These are phyloP conservation scores for Benitochromis conjunctus DNA, from an alignment of 2,113 vertebrate species.

Conservation along the genomic window DNA sequence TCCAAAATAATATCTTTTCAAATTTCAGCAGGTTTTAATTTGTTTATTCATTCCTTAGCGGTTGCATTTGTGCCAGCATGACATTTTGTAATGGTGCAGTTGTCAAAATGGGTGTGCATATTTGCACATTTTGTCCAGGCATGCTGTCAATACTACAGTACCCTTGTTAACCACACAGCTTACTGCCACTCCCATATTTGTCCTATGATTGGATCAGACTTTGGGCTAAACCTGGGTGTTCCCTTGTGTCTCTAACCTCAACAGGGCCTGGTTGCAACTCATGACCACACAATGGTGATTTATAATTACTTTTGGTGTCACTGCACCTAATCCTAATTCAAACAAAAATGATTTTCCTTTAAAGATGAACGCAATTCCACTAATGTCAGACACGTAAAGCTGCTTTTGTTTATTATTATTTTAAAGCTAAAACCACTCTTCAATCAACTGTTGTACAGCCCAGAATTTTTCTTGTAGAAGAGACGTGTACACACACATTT, in stretches of 20 bases:
- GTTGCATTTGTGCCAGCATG: constrained; percentile 2
- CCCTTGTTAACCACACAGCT: constrained; percentile 22
- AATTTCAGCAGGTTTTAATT: constrained; percentile 42
- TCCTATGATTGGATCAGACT: constrained; percentile 37
- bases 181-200: constrained; percentile 19
- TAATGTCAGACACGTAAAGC: not conserved
- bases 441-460: not conserved
- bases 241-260: constrained; percentile 8
- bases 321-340: not conserved
- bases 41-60: constrained; percentile 34
- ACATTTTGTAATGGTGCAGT: constrained; percentile 5
- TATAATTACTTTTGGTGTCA: not conserved
- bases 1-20: constrained; percentile 28
- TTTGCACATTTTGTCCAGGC: constrained; percentile 15
- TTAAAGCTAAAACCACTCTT: not conserved
- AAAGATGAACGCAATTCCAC: not conserved
- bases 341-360: not conserved
- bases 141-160: not conserved
- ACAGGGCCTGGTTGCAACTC: not conserved
- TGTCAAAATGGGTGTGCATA: constrained; percentile 13
- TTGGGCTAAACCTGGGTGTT: constrained; percentile 16
- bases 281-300: not conserved
- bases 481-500: not conserved
- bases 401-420: not conserved
- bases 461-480: constrained; percentile 1